Base-by-base conservation (phyloP, 2,113 vertebrate genomes). In the Melanotaenia duboulayi region DNA sequence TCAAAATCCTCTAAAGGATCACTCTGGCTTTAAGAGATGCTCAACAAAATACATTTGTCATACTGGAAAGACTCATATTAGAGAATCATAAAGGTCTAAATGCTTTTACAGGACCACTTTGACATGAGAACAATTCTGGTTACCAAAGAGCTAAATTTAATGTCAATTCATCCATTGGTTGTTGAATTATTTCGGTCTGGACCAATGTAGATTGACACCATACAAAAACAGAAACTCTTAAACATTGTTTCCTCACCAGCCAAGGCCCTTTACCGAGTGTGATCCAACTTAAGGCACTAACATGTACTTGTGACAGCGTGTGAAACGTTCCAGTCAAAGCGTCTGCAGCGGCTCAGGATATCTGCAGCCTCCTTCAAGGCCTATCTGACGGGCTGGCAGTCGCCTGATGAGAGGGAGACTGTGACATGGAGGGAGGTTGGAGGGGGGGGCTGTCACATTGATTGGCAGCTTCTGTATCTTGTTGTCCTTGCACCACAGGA, bases 251-350 rank as follows among this genome's bases (percentile, higher is more conserved):
- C 50, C 73, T 80, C 69, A 40, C 42, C 81, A 69, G 68, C 67
- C 10, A 23, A 57, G 71, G 76, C 80, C 55, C 72, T 73, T 74
- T 32, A 67, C 67, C 23, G 66, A 83, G 80, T 81, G 87, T 67
- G 84, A 89, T 68, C 62, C 68, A 81, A 80, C 80, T 86, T 76
- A 73, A 84, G 83, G 61, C 81, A 58, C 75, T 78, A 42, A 37
- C 71, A 56, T 68, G 65, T 46, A 55, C 77, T 74, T 66, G 79
- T 90, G 81, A 79, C 86, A 88, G 84, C 49, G 65, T 89, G 91
- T 86, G 85, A 90, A 90, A 86, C 63, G 74, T 84, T 83, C 84
- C 84, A 76, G 82, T 80, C 78, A 63, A 57, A 82, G 82, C 67
- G 75, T 78, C 76, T 71, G 71, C 60, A 11, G 83, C 48, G 32